A percentile compares a stretch with the other conserved stretches of the same genome.
Evolutionary conservation across 2,888 invertebrate genomes (phyloP).

Genomic region (Cylindroiulus punctatus): DNA sequence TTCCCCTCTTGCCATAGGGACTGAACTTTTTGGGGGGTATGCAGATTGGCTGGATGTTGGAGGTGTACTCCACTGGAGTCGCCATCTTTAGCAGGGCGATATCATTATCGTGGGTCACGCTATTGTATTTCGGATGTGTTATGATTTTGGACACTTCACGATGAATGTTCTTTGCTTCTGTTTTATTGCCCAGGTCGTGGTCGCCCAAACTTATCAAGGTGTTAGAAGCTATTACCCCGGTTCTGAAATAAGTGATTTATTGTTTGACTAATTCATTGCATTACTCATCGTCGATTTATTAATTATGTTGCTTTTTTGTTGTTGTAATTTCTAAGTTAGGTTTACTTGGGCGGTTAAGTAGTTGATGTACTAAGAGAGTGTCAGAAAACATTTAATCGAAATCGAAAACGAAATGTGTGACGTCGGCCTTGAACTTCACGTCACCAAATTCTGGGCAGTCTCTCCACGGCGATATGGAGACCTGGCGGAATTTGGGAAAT

Average conservation of each 20-base stretch:
- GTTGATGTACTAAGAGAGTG: too few relatives aligned
- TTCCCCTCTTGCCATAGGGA: constrained; percentile 68
- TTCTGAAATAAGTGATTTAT: background rate
- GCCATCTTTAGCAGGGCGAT: constrained; percentile 82
- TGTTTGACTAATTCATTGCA: too few relatives aligned
- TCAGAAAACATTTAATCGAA: too few relatives aligned
- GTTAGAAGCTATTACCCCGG: background rate
- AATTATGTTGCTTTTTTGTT: too few relatives aligned
- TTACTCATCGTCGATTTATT: too few relatives aligned
- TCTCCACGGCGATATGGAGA: too few relatives aligned
- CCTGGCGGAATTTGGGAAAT: too few relatives aligned
- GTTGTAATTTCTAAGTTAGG: background rate
- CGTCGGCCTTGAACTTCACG: too few relatives aligned
- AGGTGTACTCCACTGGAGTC: constrained; percentile 77
- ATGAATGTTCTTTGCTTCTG: constrained; percentile 80
- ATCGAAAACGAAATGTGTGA: too few relatives aligned
- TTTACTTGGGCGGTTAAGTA: background rate
- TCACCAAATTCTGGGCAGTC: too few relatives aligned
- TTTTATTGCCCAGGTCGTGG: constrained; percentile 80
- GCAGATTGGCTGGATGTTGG: constrained; percentile 81
- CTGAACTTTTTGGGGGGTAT: constrained; percentile 76
- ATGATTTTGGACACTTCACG: constrained; percentile 77
- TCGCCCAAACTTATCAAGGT: constrained; percentile 73
- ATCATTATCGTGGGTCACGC: constrained; percentile 77
- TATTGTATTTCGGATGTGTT: constrained; percentile 57